Evolutionary conservation across 2,797 vertebrate genomes (phyloP).

Genomic region (Chromis chromis): DNA sequence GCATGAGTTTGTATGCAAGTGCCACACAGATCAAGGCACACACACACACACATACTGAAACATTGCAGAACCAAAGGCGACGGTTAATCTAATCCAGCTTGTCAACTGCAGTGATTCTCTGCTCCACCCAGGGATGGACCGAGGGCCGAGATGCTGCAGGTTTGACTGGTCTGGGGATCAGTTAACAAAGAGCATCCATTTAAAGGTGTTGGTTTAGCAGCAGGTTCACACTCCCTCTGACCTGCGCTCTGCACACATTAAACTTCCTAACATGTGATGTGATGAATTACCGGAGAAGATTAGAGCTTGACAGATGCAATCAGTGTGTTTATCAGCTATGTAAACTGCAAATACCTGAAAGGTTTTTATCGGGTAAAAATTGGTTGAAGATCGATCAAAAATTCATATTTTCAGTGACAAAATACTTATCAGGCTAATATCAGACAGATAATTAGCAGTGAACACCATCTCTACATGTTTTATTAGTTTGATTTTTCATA

Average conservation of each 20-base stretch:
- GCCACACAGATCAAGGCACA: not conserved
- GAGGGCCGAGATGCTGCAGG: slow-evolving; percentile 61
- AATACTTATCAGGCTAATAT: too few species aligned
- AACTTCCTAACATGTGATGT: not conserved
- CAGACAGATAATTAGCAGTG: too few species aligned
- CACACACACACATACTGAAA: slow-evolving; percentile 21
- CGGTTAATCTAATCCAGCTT: slow-evolving; percentile 61
- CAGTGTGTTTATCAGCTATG: not conserved
- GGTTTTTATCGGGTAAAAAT: too few species aligned
- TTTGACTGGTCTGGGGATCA: slow-evolving; percentile 69
- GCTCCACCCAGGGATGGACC: slow-evolving; percentile 69
- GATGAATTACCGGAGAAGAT: too few species aligned
- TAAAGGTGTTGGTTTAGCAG: slow-evolving; percentile 39
- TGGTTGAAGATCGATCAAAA: too few species aligned
- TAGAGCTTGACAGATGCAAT: not conserved
- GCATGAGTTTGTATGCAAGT: not conserved
- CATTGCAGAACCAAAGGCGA: slow-evolving; percentile 34
- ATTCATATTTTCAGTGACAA: too few species aligned
- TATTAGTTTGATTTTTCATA: not conserved
- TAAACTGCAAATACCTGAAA: too few species aligned
- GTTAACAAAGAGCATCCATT: slow-evolving; percentile 42
- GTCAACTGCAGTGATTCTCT: slow-evolving; percentile 63
- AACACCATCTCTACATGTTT: too few species aligned
- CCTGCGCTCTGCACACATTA: not conserved
- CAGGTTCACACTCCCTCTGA: slow-evolving; percentile 43